phyloP scores from a whole-genome alignment of 2,888 invertebrate species.

The Hypselothyrea guttata region DNA sequence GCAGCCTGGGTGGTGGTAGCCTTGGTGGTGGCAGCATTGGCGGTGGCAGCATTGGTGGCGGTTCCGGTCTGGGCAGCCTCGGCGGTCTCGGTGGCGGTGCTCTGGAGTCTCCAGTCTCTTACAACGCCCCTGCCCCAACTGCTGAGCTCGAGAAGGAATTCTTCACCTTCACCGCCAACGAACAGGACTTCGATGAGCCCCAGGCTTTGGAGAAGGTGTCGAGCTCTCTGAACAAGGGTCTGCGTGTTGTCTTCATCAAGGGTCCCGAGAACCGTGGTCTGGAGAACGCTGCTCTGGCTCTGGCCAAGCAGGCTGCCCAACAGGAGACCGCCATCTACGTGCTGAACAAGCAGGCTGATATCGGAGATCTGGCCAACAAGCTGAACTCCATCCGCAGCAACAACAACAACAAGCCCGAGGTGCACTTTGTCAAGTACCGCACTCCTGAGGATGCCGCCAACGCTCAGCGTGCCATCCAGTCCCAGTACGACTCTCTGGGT shows the following conservation, averaged over 20 bases:
- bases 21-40: constrained; percentile 31
- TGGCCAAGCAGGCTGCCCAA: constrained; percentile 74
- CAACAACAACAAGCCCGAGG: constrained; percentile 77
- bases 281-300: constrained; percentile 72
- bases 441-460: constrained; percentile 79
- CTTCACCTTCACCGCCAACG: constrained; percentile 79
- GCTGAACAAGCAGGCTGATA: constrained; percentile 79
- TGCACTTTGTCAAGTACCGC: constrained; percentile 80
- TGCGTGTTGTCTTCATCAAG: constrained; percentile 81
- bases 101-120: constrained; percentile 64
- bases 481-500: constrained; percentile 72
- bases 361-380: constrained; percentile 71
- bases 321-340: constrained; percentile 79
- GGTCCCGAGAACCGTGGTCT: constrained; percentile 78
- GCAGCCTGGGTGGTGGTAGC: constrained; percentile 16
- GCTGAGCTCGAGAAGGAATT: constrained; percentile 79
- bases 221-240: constrained; percentile 70
- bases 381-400: constrained; percentile 67
- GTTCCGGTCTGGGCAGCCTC: constrained; percentile 6
- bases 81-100: constrained; percentile 24
- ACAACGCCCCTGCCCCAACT: constrained; percentile 71
- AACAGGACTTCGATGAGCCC: constrained; percentile 74
- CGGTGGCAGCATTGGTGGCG: constrained; percentile 22
- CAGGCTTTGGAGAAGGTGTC: constrained; percentile 56
- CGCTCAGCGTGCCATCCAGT: constrained; percentile 78